A percentile compares a stretch with the other conserved stretches of the same genome.
These are phyloP conservation scores for Zophobas morio DNA, from an alignment of 1,140 invertebrate species.

Conservation along the genomic window DNA sequence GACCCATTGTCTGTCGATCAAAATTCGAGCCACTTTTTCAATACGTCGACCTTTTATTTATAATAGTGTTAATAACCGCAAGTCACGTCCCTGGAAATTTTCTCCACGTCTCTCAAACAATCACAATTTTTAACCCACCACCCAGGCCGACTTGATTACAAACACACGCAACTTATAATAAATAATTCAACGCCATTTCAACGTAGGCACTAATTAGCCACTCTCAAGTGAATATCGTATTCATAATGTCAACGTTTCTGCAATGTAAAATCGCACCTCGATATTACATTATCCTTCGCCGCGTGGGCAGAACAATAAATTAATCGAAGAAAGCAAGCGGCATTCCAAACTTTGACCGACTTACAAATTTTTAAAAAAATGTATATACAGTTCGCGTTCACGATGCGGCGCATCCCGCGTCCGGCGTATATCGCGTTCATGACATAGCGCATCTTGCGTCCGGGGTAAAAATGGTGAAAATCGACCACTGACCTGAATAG, in stretches of 20 bases:
- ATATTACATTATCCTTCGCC: neutral
- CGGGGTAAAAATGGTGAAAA: too few relatives aligned
- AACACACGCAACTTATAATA: constrained; percentile 6
- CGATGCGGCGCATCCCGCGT: too few relatives aligned
- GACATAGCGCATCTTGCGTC: too few relatives aligned
- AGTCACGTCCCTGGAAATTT: too few relatives aligned
- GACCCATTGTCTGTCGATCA: too few relatives aligned
- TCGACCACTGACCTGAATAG: constrained; percentile 76
- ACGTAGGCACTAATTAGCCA: constrained; percentile 28
- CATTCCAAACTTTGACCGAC: constrained; percentile 27
- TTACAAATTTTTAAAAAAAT: neutral
- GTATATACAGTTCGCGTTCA: too few relatives aligned
- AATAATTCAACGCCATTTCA: constrained; percentile 31
- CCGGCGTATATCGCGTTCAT: too few relatives aligned
- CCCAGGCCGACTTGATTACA: neutral
- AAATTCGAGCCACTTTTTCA: too few relatives aligned
- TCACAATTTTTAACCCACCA: too few relatives aligned
- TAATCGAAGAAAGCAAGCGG: constrained; percentile 19
- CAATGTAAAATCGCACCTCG: constrained; percentile 31
- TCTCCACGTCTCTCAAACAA: too few relatives aligned
- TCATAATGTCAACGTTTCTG: constrained; percentile 12
- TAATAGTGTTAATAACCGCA: too few relatives aligned
- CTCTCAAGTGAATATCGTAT: constrained; percentile 37
- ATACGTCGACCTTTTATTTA: too few relatives aligned
- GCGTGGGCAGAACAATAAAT: constrained; percentile 38